Conservation (phyloP, 2,113 vertebrate genomes). For the Epinephelus fuscoguttatus region DNA sequence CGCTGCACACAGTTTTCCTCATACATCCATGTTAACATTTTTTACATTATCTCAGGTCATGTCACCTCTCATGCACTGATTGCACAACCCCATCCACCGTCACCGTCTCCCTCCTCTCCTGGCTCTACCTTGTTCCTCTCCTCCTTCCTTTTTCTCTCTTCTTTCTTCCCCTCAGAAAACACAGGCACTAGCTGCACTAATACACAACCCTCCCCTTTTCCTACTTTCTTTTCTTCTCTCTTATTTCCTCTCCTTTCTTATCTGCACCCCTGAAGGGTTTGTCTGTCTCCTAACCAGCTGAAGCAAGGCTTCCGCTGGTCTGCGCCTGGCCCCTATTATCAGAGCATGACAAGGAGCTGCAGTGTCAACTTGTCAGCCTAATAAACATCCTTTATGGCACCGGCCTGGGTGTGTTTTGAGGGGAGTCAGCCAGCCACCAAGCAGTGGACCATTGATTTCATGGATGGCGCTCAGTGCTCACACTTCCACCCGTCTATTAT, state of each 20-base stretch:
- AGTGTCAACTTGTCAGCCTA: slow-evolving; percentile 80
- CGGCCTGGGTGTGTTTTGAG: slow-evolving; percentile 71
- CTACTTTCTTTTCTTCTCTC: slow-evolving; percentile 19
- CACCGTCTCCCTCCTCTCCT: neutral
- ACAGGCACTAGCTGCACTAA: slow-evolving; percentile 35
- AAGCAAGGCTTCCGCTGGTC: slow-evolving; percentile 67
- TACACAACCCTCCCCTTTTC: slow-evolving; percentile 28
- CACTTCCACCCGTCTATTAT: slow-evolving; percentile 68
- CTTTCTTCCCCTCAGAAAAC: slow-evolving; percentile 34
- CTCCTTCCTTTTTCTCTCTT: slow-evolving; percentile 1
- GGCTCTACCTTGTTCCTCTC: neutral
- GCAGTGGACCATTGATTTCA: slow-evolving; percentile 78
- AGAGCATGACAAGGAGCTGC: slow-evolving; percentile 79
- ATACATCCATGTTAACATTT: neutral
- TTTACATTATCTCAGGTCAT: neutral
- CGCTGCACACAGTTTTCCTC: neutral
- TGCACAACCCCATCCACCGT: neutral
- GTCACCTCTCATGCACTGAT: slow-evolving; percentile 5
- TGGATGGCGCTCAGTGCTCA: slow-evolving; percentile 59
- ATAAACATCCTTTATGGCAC: slow-evolving; percentile 83
- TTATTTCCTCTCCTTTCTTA: slow-evolving; percentile 64
- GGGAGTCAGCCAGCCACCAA: slow-evolving; percentile 61
- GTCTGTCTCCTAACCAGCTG: slow-evolving; percentile 71
- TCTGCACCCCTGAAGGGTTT: slow-evolving; percentile 64
- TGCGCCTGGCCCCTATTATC: slow-evolving; percentile 79